Conservation (phyloP, 2,113 vertebrate genomes). For the Urocitellus parryii region DNA sequence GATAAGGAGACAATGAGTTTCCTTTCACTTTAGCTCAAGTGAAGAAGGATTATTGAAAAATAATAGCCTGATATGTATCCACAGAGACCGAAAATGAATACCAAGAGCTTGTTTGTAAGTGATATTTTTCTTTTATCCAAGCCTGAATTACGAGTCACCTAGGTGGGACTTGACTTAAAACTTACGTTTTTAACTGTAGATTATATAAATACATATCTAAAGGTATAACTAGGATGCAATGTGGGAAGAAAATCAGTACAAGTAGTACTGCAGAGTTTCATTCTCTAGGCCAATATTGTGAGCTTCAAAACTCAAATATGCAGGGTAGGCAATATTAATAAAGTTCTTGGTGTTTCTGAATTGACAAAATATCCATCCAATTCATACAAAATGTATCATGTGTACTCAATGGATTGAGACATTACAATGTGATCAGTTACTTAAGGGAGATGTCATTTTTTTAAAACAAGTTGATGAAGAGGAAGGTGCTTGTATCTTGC, state of each 20-base stretch:
- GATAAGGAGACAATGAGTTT: neutral
- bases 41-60: conserved; percentile 25
- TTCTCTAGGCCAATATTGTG: neutral
- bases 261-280: neutral
- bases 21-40: neutral
- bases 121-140: neutral
- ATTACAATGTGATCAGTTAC: conserved; percentile 42
- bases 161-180: neutral
- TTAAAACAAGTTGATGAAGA: neutral
- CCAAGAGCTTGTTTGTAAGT: neutral
- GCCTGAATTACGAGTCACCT: neutral
- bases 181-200: neutral
- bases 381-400: neutral
- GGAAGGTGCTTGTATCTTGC: conserved; percentile 52
- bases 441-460: conserved; percentile 54
- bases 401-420: neutral
- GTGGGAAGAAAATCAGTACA: neutral
- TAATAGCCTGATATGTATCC: neutral
- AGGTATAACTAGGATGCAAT: neutral
- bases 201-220: neutral
- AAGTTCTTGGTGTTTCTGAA: conserved; percentile 49
- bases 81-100: neutral
- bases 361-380: neutral
- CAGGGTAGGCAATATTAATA: neutral
- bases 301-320: conserved; percentile 21